Evolutionary conservation across 2,113 vertebrate species (phyloP).

Genomic region (Sialia sialis): DNA sequence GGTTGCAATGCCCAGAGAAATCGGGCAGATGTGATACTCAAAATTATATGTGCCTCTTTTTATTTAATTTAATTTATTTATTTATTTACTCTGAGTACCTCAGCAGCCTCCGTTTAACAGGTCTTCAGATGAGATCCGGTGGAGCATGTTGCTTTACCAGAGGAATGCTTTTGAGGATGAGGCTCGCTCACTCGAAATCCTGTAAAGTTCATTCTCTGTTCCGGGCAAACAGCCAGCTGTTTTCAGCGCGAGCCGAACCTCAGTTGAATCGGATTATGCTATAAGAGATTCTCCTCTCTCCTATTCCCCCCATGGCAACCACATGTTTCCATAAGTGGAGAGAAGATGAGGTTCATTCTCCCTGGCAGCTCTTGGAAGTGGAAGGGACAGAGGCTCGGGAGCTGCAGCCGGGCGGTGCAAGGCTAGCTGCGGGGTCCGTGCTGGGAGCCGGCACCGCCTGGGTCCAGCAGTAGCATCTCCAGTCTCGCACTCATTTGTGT

Average conservation of each 20-base stretch:
- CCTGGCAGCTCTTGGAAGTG: not conserved
- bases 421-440: not conserved
- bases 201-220: slow-evolving; percentile 36
- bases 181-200: not conserved
- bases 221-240: slow-evolving; percentile 47
- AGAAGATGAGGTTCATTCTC: not conserved
- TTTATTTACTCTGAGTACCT: not conserved
- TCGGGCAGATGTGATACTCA: not conserved
- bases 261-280: not conserved
- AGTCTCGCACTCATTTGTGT: rapidly evolving
- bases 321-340: not conserved
- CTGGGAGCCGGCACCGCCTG: rapidly evolving
- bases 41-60: not conserved
- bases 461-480: not conserved
- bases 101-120: not conserved
- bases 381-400: not conserved
- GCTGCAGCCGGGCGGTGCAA: rapidly evolving
- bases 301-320: slow-evolving; percentile 17
- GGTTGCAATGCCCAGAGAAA: not conserved
- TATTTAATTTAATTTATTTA: no score
- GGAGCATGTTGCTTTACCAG: not conserved
- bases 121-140: not conserved
- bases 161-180: slow-evolving; percentile 56
- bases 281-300: not conserved
- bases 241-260: not conserved